These are phyloP conservation scores for Camponotus floridanus DNA, from an alignment of 1,140 invertebrate species.

Conservation along the genomic window DNA sequence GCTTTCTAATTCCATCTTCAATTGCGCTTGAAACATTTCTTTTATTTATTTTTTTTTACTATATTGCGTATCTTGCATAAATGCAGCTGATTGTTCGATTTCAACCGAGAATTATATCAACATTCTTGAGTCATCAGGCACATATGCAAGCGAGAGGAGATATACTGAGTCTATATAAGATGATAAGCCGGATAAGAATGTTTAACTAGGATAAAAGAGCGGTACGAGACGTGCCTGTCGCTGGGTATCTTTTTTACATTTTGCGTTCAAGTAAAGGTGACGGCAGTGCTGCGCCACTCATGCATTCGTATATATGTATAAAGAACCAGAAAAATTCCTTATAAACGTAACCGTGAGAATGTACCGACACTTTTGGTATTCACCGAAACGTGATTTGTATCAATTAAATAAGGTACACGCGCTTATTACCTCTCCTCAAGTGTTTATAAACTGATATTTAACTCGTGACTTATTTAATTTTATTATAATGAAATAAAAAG, in stretches of 20 bases:
- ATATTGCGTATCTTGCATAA: neutral
- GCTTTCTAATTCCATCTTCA: neutral
- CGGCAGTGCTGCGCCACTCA: neutral
- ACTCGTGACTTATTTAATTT: neutral
- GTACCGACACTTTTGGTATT: slow-evolving; percentile 33
- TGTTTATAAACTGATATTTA: neutral
- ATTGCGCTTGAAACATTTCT: neutral
- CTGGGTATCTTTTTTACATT: slow-evolving; percentile 16
- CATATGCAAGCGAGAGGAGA: slow-evolving; percentile 36
- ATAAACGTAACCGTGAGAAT: slow-evolving; percentile 44
- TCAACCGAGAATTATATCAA: slow-evolving; percentile 37
- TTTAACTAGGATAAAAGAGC: slow-evolving; percentile 27
- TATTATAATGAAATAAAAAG: neutral
- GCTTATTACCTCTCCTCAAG: neutral
- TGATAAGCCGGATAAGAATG: slow-evolving; percentile 69
- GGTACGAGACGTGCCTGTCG: slow-evolving; percentile 1
- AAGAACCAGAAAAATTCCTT: slow-evolving; percentile 36
- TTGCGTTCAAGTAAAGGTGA: slow-evolving; percentile 21
- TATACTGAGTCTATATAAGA: slow-evolving; percentile 58
- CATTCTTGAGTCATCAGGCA: slow-evolving; percentile 40
- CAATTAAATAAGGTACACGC: neutral
- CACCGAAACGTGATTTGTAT: neutral
- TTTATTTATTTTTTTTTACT: neutral
- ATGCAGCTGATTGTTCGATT: neutral
- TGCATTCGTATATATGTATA: neutral